Evolutionary conservation across 1,140 invertebrate species (phyloP).

Genomic region (Vanessa tameamea): DNA sequence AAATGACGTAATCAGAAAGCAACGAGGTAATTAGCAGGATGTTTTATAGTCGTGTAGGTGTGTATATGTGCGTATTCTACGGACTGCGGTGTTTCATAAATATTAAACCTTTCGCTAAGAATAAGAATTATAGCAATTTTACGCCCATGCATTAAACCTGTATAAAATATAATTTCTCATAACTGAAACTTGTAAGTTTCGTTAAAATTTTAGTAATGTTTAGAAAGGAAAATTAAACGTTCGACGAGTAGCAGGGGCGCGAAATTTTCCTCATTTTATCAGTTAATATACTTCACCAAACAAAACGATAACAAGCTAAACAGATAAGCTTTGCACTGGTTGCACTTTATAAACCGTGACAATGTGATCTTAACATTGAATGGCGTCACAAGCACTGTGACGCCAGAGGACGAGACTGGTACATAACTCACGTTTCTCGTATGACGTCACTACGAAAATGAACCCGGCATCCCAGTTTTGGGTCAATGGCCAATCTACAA

Average conservation of each 20-base stretch:
- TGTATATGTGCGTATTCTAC: slow-evolving; percentile 16
- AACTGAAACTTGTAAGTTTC: background rate
- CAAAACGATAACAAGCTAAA: slow-evolving; percentile 17
- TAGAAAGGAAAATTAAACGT: background rate
- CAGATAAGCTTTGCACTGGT: slow-evolving; percentile 29
- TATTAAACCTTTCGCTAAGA: slow-evolving; percentile 15
- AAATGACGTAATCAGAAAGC: slow-evolving; percentile 19
- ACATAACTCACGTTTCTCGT: slow-evolving; percentile 77
- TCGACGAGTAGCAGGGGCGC: background rate
- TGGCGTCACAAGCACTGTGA: slow-evolving; percentile 56
- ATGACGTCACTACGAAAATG: slow-evolving; percentile 79
- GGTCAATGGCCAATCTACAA: slow-evolving; percentile 81
- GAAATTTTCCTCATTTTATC: slow-evolving; percentile 5
- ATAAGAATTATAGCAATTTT: slow-evolving; percentile 9
- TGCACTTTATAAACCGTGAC: slow-evolving; percentile 38
- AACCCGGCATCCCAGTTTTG: slow-evolving; percentile 78
- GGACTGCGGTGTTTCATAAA: slow-evolving; percentile 18
- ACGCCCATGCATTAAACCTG: background rate
- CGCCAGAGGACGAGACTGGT: slow-evolving; percentile 46
- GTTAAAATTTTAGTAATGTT: background rate
- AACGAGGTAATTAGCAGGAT: slow-evolving; percentile 17
- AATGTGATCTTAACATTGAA: slow-evolving; percentile 39
- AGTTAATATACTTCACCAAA: background rate
- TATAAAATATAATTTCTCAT: background rate
- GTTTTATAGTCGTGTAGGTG: slow-evolving; percentile 21